phyloP scores from a whole-genome alignment of 2,888 invertebrate species.

The Chrysolina oricalcia region DNA sequence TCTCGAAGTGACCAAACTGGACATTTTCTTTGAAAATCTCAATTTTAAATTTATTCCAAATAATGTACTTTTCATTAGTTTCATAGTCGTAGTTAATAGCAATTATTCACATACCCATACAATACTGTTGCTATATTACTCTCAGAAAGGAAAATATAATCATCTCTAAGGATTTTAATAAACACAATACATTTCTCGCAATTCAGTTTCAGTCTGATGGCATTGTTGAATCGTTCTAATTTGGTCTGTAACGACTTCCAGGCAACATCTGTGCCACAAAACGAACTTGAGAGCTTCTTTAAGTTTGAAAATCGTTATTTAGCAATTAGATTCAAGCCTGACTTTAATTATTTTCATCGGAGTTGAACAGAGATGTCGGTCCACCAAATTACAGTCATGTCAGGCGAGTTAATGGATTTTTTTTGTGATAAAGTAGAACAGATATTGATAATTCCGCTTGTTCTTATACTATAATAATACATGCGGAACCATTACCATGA shows the following conservation, averaged over 20 bases:
- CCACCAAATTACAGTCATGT: constrained; percentile 11
- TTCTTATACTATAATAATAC: too few species aligned
- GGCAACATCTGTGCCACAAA: constrained; percentile 53
- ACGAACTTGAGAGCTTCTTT: constrained; percentile 34
- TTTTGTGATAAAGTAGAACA: too few species aligned
- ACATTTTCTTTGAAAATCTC: too few species aligned
- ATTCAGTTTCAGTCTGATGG: constrained; percentile 44
- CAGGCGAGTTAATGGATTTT: background rate
- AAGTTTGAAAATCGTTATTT: constrained; percentile 52
- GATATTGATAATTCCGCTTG: too few species aligned
- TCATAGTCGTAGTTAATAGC: too few species aligned
- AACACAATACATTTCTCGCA: constrained; percentile 6
- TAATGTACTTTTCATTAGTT: too few species aligned
- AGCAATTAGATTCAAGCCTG: constrained; percentile 43
- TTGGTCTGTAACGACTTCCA: constrained; percentile 54
- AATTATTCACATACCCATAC: background rate
- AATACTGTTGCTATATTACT: background rate
- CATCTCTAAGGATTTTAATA: background rate
- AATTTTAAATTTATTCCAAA: too few species aligned
- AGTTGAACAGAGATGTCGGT: constrained; percentile 24
- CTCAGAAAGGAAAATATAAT: background rate
- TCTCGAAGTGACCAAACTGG: too few species aligned
- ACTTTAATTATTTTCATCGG: constrained; percentile 51
- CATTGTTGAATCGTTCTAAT: constrained; percentile 60
- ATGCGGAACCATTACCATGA: too few species aligned